Base-by-base conservation (phyloP, 2,797 vertebrate species). In the Aulostomus chinensis region DNA sequence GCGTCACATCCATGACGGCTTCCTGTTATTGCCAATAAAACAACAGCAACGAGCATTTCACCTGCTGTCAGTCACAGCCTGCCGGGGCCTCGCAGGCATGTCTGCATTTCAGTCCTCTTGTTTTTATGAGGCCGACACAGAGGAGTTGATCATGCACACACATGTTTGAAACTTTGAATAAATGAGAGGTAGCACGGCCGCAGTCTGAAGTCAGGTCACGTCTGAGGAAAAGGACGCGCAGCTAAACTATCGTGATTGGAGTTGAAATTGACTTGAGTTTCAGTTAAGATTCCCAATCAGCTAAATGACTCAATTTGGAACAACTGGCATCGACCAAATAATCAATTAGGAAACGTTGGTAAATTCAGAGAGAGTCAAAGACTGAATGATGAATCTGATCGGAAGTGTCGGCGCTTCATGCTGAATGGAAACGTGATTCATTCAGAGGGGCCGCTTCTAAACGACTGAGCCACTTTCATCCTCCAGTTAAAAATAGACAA, bases 341-440 rank as follows among this genome's bases (percentile, higher is more conserved):
- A 77, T 80, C 79, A 63, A 82, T 77, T 67, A 75, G 77, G 54
- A 58, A 60, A 46, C 24, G 29, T 58, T 28, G 38, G n/a, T n/a
- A n/a, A n/a, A n/a, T n/a, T n/a, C n/a, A n/a, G n/a, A 54, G 39
- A 60, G 57, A 14, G 30, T 31, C 8, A n/a, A 33, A 65, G 68
- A 46, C 66, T 66, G 57, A 84, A 82, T 75, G 73, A 83, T 80
- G 76, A 40, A 78, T 76, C 40, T 47, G 55, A 68, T 74, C 45
- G 48, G 68, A 73, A 69, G 75, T 68, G 69, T 49, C 76, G 60
- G 28, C 58, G 57, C 40, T 67, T 71, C 54, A 67, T 59, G 69
- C 57, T 81, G 80, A 83, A 81, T 81, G 80, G 64, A 74, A 72
- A 68, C 58, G 64, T 46, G 74, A 78, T 77, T 85, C 74, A 81